A percentile compares a stretch with the other conserved stretches of the same genome.
These are phyloP conservation scores for Globodera rostochiensis DNA, from an alignment of 1,140 invertebrate genomes.

Conservation along the genomic window DNA sequence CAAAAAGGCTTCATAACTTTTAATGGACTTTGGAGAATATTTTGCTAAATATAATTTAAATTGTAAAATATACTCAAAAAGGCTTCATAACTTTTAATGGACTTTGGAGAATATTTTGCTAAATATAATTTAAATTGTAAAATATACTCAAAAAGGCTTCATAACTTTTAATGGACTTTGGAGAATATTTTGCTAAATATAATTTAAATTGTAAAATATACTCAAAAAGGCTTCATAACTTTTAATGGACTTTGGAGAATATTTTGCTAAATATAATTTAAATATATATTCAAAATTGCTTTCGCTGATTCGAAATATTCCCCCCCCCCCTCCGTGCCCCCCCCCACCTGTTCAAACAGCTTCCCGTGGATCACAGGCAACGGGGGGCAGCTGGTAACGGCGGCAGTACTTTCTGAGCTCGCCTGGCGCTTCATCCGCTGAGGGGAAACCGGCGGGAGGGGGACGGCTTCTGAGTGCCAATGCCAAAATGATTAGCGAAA, in stretches of 20 bases:
- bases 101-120: slow-evolving; percentile 2
- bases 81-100: neutral
- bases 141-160: neutral
- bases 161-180: neutral
- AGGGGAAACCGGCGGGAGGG: neutral
- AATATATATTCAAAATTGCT: too few species aligned
- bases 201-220: neutral
- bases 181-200: neutral
- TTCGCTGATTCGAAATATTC: too few species aligned
- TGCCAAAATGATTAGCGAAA: neutral
- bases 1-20: neutral
- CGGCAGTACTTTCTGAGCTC: slow-evolving; percentile 35
- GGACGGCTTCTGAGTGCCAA: neutral
- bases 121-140: neutral
- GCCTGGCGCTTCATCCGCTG: neutral
- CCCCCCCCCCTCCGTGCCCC: neutral
- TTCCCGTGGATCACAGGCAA: slow-evolving; percentile 38
- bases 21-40: slow-evolving; percentile 1
- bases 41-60: neutral
- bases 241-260: too few species aligned
- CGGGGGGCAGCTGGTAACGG: neutral
- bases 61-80: neutral
- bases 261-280: too few species aligned
- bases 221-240: too few species aligned
- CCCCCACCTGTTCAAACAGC: slow-evolving; percentile 39